Conservation (phyloP, 2,888 invertebrate genomes). For the Dynastes tityus region DNA sequence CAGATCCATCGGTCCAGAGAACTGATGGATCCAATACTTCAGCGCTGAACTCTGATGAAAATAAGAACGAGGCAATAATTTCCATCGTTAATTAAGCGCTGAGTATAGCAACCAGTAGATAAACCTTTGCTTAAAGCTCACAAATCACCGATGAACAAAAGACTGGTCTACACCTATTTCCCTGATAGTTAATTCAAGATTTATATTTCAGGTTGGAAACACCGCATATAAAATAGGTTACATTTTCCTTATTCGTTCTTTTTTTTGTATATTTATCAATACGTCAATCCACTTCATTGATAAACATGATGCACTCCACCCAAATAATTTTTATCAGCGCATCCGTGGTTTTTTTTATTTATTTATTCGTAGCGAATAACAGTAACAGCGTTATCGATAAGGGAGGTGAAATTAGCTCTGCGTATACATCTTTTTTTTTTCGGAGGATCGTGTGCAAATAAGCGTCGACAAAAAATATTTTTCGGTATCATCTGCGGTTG, state of each 20-base stretch:
- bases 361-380: conserved; percentile 39
- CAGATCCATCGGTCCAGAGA: too few relatives aligned
- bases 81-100: too few relatives aligned
- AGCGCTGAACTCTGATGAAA: too few relatives aligned
- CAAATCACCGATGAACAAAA: too few relatives aligned
- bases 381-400: conserved; percentile 35
- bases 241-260: conserved; percentile 3
- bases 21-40: too few relatives aligned
- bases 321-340: conserved; percentile 32
- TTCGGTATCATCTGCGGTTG: conserved; percentile 41
- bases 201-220: too few relatives aligned
- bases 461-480: conserved; percentile 34
- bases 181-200: too few relatives aligned
- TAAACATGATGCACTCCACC: conserved; percentile 30
- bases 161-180: too few relatives aligned
- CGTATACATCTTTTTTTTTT: conserved; percentile 28
- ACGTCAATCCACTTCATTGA: conserved; percentile 25
- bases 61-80: too few relatives aligned
- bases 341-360: conserved; percentile 31
- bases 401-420: conserved; percentile 33
- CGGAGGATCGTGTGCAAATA: conserved; percentile 30
- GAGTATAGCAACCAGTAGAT: too few relatives aligned
- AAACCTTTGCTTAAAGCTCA: too few relatives aligned
- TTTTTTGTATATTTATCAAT: not conserved
- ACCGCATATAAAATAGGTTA: not conserved